Percentiles rank a stretch among this genome's conserved stretches.
These are phyloP conservation scores for Phalangium opilio DNA, from an alignment of 2,888 invertebrate species.

Conservation along the genomic window DNA sequence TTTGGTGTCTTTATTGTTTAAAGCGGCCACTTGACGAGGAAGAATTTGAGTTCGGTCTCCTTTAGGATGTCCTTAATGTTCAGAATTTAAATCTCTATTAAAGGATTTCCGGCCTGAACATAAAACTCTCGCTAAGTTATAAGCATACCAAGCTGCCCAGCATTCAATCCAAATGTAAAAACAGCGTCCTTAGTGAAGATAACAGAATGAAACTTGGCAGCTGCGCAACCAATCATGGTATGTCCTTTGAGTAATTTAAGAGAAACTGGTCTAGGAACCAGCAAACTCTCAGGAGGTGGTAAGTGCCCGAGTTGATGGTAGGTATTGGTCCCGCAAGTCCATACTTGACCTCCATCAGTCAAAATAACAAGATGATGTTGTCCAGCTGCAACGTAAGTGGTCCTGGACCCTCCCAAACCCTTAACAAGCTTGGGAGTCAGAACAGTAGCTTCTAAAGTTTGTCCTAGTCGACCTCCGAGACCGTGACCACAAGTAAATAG, in stretches of 20 bases:
- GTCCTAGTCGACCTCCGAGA: slow-evolving; percentile 57
- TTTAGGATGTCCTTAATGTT: slow-evolving; percentile 38
- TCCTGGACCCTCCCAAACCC: slow-evolving; percentile 25
- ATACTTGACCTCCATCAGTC: slow-evolving; percentile 40
- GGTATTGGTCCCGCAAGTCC: slow-evolving; percentile 47
- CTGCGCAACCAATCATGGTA: slow-evolving; percentile 40
- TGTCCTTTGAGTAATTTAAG: slow-evolving; percentile 25
- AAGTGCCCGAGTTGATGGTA: slow-evolving; percentile 46
- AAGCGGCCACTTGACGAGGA: slow-evolving; percentile 28
- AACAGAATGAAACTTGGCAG: slow-evolving; percentile 55
- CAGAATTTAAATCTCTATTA: neutral
- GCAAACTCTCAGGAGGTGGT: slow-evolving; percentile 36
- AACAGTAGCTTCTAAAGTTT: slow-evolving; percentile 42
- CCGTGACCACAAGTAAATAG: slow-evolving; percentile 68
- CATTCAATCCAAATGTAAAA: slow-evolving; percentile 66
- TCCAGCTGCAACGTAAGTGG: slow-evolving; percentile 41
- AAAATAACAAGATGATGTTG: slow-evolving; percentile 51
- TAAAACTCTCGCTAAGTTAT: neutral
- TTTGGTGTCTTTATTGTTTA: slow-evolving; percentile 33
- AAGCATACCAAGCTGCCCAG: slow-evolving; percentile 51
- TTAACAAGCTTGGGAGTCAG: slow-evolving; percentile 38
- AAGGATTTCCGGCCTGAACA: neutral
- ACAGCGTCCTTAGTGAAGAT: slow-evolving; percentile 43
- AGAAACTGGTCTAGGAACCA: slow-evolving; percentile 33
- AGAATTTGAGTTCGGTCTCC: slow-evolving; percentile 28